Evolutionary conservation across 2,797 vertebrate genomes (phyloP), one percentile per base, ranked within the genome.

Genomic region (Sparus aurata): DNA sequence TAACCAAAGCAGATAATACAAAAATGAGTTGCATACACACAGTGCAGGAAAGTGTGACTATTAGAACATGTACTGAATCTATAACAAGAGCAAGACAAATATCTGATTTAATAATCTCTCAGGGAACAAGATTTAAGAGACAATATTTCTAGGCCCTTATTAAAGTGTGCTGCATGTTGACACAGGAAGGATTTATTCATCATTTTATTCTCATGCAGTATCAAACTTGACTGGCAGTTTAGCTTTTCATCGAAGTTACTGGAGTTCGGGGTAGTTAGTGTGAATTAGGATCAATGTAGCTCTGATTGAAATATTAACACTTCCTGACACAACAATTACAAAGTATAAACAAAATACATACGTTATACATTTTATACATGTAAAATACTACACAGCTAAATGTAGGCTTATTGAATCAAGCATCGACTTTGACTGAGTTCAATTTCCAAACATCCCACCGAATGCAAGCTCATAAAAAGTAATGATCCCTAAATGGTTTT

Each of bases 91-190:
- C 34, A 4, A 22, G 25, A 64, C 57, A 27, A 38, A 52, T 52
- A 52, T 69, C 27, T 4, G n/a, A 71, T 55, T 55, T 64, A 58
- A 58, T 63, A 43, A 73, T 41, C 46, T 79, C 22, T 12, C 2
- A 3, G 23, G 60, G 34, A 71, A 55, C 27, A 46, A 50, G 34
- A 41, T 63, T 68, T 61, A 43, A 43, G 63, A 77, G 47, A 10
- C 0, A 47, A 45, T 57, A 52, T 79, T 60, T 47, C 64, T 59
- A 64, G 62, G 25, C 55, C 62, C 9, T 41, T 25, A 45, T 58
- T 34, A 13, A 46, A 61, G 76, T 47, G 60, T 27, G 38, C 16
- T 45, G 52, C 20, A 7, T 0, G 1, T 65, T 23, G 46, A 75
- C 57, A 46, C 12, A 16, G 25, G 8, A 43, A 20, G 5, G 22